These are phyloP conservation scores for Okamejei kenojei DNA, from an alignment of 2,797 vertebrate species.

Conservation along the genomic window DNA sequence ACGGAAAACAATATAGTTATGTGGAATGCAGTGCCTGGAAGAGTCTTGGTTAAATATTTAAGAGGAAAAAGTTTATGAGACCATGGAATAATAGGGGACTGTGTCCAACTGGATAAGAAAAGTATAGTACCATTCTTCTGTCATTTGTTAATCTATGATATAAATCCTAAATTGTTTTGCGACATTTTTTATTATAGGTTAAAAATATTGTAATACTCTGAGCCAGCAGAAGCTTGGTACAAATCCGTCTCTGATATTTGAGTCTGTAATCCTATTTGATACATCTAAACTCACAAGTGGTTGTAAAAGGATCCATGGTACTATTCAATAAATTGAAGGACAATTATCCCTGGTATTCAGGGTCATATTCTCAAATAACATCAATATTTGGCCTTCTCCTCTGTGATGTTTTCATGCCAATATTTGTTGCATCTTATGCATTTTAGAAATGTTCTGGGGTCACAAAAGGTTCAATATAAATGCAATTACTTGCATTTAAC, in stretches of 20 bases:
- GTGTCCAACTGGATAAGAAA: neutral
- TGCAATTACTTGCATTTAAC: neutral
- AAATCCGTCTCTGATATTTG: neutral
- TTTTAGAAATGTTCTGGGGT: neutral
- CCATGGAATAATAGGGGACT: neutral
- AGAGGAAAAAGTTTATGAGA: neutral
- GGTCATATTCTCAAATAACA: neutral
- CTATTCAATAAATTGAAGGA: neutral
- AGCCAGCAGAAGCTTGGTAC: neutral
- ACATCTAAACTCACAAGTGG: neutral
- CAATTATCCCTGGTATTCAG: neutral
- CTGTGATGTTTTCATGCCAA: neutral
- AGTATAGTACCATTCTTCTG: neutral
- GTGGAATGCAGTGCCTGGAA: neutral
- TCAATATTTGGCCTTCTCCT: neutral
- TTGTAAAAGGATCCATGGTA: neutral
- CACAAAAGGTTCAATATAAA: neutral
- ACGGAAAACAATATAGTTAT: neutral
- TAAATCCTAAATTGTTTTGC: neutral
- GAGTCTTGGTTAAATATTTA: neutral
- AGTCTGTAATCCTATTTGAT: neutral
- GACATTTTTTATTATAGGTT: neutral
- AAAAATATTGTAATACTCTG: neutral
- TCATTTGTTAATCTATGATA: neutral
- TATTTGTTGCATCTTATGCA: neutral